Conservation (phyloP, 2,888 invertebrate species). For the Phyllotreta striolata region DNA sequence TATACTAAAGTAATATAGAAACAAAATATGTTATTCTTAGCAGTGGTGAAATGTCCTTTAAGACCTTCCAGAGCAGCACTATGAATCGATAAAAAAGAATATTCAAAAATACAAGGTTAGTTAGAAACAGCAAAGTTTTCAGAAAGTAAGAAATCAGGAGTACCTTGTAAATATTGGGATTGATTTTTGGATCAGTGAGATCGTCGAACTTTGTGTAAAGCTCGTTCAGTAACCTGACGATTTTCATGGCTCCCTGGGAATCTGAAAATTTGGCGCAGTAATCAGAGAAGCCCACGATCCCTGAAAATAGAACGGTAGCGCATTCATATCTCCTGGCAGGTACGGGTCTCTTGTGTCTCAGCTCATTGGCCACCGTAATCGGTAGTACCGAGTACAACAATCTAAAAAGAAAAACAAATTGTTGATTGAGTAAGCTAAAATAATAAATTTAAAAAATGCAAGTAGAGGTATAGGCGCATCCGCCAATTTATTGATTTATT, state of each 20-base stretch:
- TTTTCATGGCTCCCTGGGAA: slow-evolving; percentile 94
- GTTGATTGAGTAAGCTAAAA: neutral
- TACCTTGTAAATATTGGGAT: slow-evolving; percentile 96
- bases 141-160: neutral
- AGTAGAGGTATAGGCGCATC: no score
- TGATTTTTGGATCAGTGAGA: slow-evolving; percentile 88
- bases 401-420: slow-evolving; percentile 62
- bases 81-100: no score
- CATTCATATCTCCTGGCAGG: slow-evolving; percentile 88
- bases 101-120: no score
- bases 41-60: no score
- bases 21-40: no score
- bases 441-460: neutral
- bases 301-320: slow-evolving; percentile 93
- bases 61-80: no score
- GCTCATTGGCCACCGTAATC: slow-evolving; percentile 92
- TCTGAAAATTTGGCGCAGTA: slow-evolving; percentile 92
- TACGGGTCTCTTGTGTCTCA: slow-evolving; percentile 90
- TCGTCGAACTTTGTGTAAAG: slow-evolving; percentile 94
- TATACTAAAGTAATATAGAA: slow-evolving; percentile 3
- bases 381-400: slow-evolving; percentile 94
- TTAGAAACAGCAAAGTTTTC: no score
- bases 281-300: slow-evolving; percentile 90
- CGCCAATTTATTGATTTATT: no score
- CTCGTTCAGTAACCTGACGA: slow-evolving; percentile 91